Conservation (phyloP, 1,140 invertebrate species). For the Branchinecta lynchi region DNA sequence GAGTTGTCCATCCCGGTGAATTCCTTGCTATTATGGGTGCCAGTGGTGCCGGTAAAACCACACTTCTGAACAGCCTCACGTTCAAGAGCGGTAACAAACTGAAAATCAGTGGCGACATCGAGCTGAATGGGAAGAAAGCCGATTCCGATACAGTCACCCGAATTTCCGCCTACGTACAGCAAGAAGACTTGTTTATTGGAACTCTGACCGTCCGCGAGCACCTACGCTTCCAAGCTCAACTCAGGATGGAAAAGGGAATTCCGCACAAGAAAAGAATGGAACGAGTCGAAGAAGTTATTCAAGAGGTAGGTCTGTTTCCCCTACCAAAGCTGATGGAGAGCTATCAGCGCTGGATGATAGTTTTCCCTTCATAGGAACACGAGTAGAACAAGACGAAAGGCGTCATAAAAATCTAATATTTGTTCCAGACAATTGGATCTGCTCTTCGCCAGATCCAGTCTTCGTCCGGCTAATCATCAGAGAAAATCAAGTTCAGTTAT, state of each 20-base stretch:
- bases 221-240: slow-evolving; percentile 75
- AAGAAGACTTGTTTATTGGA: slow-evolving; percentile 75
- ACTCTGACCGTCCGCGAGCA: slow-evolving; percentile 82
- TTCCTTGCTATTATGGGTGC: slow-evolving; percentile 83
- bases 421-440: too few species aligned
- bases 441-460: too few species aligned
- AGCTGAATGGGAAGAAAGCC: slow-evolving; percentile 25
- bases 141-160: slow-evolving; percentile 45
- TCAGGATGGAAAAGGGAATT: slow-evolving; percentile 75
- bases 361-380: not conserved
- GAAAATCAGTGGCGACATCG: slow-evolving; percentile 35
- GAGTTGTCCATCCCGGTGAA: slow-evolving; percentile 72
- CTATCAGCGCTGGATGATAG: not conserved
- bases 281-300: slow-evolving; percentile 76
- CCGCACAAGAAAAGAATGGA: slow-evolving; percentile 54
- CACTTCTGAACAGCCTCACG: slow-evolving; percentile 76
- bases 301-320: slow-evolving; percentile 44
- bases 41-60: slow-evolving; percentile 90
- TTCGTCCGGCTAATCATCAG: too few species aligned
- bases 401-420: too few species aligned
- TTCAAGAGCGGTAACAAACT: slow-evolving; percentile 53
- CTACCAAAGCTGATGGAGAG: too few species aligned
- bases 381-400: too few species aligned
- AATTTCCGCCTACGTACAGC: slow-evolving; percentile 84
- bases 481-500: too few species aligned